A percentile compares a stretch with the other conserved stretches of the same genome.
phyloP scores from a whole-genome alignment of 1,140 invertebrate genomes.

The Charaxes varanes region DNA sequence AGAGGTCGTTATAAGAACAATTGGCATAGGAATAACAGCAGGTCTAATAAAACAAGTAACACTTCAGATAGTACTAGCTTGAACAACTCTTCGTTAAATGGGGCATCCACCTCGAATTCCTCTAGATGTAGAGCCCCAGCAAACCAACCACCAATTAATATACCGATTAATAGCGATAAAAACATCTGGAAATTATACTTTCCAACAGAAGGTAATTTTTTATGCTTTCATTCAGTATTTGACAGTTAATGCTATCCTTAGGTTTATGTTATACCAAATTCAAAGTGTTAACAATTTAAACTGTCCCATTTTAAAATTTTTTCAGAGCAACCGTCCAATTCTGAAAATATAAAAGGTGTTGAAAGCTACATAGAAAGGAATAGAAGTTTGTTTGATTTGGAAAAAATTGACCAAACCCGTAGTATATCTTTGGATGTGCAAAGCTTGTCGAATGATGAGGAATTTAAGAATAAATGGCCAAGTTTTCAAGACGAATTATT shows the following conservation, averaged over 20 bases:
- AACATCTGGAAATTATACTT: conserved; percentile 82
- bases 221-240: background rate
- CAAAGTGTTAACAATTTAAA: background rate
- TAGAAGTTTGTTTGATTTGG: conserved; percentile 69
- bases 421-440: conserved; percentile 80
- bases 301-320: conserved; percentile 30
- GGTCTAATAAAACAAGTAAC: conserved; percentile 23
- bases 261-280: no score
- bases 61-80: conserved; percentile 33
- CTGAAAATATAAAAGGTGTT: conserved; percentile 72
- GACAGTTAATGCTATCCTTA: no score
- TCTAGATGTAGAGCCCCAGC: conserved; percentile 45
- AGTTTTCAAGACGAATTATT: conserved; percentile 79
- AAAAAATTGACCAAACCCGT: conserved; percentile 78
- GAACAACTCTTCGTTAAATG: conserved; percentile 33
- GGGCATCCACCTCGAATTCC: conserved; percentile 25
- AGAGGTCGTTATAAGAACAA: conserved; percentile 53
- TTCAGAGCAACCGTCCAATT: conserved; percentile 71
- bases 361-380: conserved; percentile 75
- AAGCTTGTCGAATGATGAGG: conserved; percentile 75
- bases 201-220: conserved; percentile 75
- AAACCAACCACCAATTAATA: conserved; percentile 47
- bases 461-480: conserved; percentile 76
- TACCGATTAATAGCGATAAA: conserved; percentile 60
- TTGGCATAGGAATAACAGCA: conserved; percentile 36